A percentile compares a stretch with the other conserved stretches of the same genome.
phyloP scores from a whole-genome alignment of 2,797 vertebrate genomes.

The Australoheros facetus region DNA sequence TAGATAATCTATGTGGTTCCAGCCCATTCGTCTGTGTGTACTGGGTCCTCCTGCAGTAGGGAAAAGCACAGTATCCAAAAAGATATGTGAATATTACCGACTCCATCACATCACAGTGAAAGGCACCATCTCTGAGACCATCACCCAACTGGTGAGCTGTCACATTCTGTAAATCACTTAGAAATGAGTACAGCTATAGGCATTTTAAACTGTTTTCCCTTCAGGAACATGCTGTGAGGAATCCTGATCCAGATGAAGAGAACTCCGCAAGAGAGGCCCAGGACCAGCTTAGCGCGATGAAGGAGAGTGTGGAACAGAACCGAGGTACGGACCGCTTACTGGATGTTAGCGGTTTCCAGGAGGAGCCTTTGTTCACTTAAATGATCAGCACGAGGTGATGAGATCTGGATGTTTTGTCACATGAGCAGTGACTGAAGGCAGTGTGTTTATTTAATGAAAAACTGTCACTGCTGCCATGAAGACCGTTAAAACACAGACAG shows the following conservation, averaged over 20 bases:
- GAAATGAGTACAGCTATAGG: background rate
- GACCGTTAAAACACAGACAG: background rate
- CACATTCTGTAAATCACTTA: background rate
- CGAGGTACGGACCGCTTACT: conserved; percentile 70
- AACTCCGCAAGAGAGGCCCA: conserved; percentile 67
- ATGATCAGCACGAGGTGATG: fast-evolving
- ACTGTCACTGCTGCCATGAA: background rate
- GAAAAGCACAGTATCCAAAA: conserved; percentile 84
- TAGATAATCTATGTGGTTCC: background rate
- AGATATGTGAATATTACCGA: conserved; percentile 86
- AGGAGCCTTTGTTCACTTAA: too few relatives aligned
- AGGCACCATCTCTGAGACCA: conserved; percentile 82
- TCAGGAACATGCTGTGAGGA: conserved; percentile 45
- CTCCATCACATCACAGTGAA: conserved; percentile 86
- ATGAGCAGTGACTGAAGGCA: background rate
- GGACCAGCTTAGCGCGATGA: conserved; percentile 81
- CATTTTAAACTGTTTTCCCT: background rate
- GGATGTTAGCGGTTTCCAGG: background rate
- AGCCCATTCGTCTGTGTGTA: conserved; percentile 88
- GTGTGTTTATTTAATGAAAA: background rate
- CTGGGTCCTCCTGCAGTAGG: conserved; percentile 92
- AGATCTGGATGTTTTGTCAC: background rate
- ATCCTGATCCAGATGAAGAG: conserved; percentile 48
- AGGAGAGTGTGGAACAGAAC: conserved; percentile 85
- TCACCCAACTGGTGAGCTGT: conserved; percentile 83